Conservation (phyloP, 2,797 vertebrate species). For the Ficedula albicollis region DNA sequence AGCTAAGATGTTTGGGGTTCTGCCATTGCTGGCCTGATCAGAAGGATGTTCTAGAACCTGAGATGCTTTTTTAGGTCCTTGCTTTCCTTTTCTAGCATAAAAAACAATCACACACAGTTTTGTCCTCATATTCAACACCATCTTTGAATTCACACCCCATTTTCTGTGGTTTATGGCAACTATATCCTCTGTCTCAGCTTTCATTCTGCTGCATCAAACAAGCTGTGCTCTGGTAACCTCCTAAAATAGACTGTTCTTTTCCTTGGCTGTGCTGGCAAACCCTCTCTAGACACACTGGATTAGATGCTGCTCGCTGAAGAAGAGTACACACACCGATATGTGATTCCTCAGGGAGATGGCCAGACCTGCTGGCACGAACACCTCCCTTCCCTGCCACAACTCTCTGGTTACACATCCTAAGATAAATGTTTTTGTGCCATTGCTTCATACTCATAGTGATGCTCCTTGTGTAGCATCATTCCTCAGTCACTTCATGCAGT, state of each 20-base stretch:
- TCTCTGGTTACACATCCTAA: neutral
- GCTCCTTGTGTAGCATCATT: neutral
- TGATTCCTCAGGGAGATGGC: neutral
- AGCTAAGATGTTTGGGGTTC: neutral
- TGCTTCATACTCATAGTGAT: neutral
- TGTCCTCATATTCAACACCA: neutral
- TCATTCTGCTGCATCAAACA: neutral
- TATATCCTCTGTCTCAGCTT: neutral
- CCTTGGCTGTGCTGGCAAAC: neutral
- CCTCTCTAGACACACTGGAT: neutral
- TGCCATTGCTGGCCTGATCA: neutral
- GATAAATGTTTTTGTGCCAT: neutral
- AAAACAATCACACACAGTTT: neutral
- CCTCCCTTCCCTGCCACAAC: neutral
- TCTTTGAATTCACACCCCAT: neutral
- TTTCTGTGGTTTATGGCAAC: neutral
- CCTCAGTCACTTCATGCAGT: neutral
- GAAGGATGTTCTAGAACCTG: neutral
- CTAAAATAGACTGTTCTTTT: neutral
- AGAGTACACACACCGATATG: fast-evolving
- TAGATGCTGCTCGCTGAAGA: neutral
- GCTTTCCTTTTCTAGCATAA: neutral
- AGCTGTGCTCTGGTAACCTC: neutral
- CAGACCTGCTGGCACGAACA: neutral
- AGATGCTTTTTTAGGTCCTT: neutral